Percentiles rank a stretch among this genome's conserved stretches.
These are phyloP conservation scores for Zygothrica quintamaculata DNA, from an alignment of 2,888 invertebrate genomes.

Conservation along the genomic window DNA sequence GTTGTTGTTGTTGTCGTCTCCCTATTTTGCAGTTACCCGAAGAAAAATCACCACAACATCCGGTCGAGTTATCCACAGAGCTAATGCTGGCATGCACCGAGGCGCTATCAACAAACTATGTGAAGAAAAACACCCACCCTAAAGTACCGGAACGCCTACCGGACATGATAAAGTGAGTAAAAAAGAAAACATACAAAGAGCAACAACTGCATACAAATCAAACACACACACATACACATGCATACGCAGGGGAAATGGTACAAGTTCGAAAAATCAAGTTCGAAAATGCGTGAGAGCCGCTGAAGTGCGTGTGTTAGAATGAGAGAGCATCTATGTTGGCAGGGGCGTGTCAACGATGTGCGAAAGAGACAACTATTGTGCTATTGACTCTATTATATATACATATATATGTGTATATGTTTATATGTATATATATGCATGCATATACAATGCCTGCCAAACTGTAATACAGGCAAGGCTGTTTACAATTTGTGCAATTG, in stretches of 20 bases:
- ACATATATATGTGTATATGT: conserved; percentile 7
- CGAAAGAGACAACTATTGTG: conserved; percentile 32
- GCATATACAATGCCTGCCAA: neutral
- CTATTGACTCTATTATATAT: neutral
- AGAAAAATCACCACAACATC: conserved; percentile 85
- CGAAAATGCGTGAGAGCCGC: conserved; percentile 41
- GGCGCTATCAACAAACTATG: conserved; percentile 84
- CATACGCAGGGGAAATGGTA: conserved; percentile 40
- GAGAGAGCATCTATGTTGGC: conserved; percentile 11
- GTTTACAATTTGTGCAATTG: conserved; percentile 14
- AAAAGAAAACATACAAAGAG: conserved; percentile 24
- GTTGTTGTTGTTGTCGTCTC: conserved; percentile 25
- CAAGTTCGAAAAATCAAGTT: conserved; percentile 61
- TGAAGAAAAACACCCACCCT: conserved; percentile 84
- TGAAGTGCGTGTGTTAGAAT: conserved; percentile 14
- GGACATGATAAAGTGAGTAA: conserved; percentile 85
- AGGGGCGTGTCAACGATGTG: conserved; percentile 63
- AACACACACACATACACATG: conserved; percentile 1
- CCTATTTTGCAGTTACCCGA: conserved; percentile 82
- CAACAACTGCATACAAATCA: conserved; percentile 34
- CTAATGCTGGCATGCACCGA: conserved; percentile 85
- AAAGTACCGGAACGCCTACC: conserved; percentile 85
- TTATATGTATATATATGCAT: neutral
- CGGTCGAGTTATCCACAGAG: conserved; percentile 85
- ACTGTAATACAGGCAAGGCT: conserved; percentile 1